These are phyloP conservation scores for Protosalanx chinensis DNA, from an alignment of 2,797 vertebrate genomes.

Conservation along the genomic window DNA sequence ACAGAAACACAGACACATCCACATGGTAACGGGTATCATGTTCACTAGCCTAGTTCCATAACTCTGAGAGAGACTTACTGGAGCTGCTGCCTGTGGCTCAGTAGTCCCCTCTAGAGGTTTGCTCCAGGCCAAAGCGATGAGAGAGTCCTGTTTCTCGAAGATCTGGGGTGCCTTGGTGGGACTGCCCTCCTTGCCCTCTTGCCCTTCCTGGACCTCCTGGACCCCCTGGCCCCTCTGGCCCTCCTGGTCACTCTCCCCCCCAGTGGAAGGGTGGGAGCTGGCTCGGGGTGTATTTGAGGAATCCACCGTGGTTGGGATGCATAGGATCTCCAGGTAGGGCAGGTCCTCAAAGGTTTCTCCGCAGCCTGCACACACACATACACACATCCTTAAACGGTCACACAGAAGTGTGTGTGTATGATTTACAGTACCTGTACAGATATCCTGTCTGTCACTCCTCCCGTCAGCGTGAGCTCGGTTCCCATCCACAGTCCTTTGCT, in stretches of 20 bases:
- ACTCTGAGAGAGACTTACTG: neutral
- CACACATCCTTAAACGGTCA: neutral
- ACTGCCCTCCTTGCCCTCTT: slow-evolving; percentile 5
- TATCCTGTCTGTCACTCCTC: slow-evolving; percentile 40
- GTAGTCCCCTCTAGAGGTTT: slow-evolving; percentile 48
- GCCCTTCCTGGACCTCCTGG: slow-evolving; percentile 5
- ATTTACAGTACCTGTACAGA: slow-evolving; percentile 64
- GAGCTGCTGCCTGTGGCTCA: slow-evolving; percentile 22
- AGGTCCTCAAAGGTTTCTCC: slow-evolving; percentile 63
- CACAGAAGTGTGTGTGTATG: neutral
- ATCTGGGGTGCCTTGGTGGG: slow-evolving; percentile 21
- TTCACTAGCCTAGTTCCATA: too few species aligned
- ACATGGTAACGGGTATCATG: neutral
- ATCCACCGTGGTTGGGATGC: slow-evolving; percentile 36
- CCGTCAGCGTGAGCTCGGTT: slow-evolving; percentile 15
- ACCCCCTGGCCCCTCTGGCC: neutral
- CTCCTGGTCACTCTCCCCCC: slow-evolving; percentile 3
- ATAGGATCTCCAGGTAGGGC: slow-evolving; percentile 75
- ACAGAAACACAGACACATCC: slow-evolving; percentile 18
- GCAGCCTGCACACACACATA: slow-evolving; percentile 54
- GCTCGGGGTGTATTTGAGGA: neutral
- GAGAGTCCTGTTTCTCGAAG: slow-evolving; percentile 69
- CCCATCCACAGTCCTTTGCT: neutral
- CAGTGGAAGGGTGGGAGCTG: neutral
- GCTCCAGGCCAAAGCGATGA: slow-evolving; percentile 77